Base-by-base conservation (phyloP, 2,113 vertebrate species). In the Lepisosteus oculatus region DNA sequence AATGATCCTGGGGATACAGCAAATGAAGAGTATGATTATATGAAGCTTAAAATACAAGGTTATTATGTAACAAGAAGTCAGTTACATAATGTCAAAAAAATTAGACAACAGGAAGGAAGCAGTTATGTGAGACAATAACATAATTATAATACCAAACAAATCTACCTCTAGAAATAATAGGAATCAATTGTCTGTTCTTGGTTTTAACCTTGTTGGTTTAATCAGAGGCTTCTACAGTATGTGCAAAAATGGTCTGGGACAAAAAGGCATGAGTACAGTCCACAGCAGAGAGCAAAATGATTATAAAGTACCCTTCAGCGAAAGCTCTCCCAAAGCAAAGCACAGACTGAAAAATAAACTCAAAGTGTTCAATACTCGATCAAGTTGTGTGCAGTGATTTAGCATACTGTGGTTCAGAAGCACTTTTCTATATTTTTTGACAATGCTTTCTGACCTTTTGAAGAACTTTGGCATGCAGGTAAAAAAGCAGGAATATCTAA, bases 331-430 rank as follows among this genome's bases (percentile, higher is more conserved):
- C 64, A 8, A 81, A 83, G 85, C 85, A 83, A 84, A 88, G 85
- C 83, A 83, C 78, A 83, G 11, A n/a, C 14, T 59, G 2, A 13
- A n/a, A 13, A 59, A 62, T 82, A 72, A 11, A 75, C 57, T n/a
- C 7, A 72, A 69, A 54, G 54, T 72, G 78, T 79, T 84, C 66
- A 54, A 71, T 56, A 87, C 91, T 91, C 91, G 90, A 92, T 91
- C 91, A 90, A 87, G 90, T 92, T 81, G 84, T 90, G 92, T 92
- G 91, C 92, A 92, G 90, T 68, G 73, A 85, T 83, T 84, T 81
- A 82, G 80, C 61, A 66, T 59, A 81, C 80, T 78, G 81, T 72
- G 75, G 70, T 73, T 80, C 78, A 87, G 81, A 84, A 79, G 78
- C 80, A 77, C 56, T 70, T 70, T 55, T 55, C 47, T 76, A 17